Percentiles rank a stretch among this genome's conserved stretches.
Evolutionary conservation across 2,797 vertebrate genomes (phyloP).

Genomic region (Alca torda): DNA sequence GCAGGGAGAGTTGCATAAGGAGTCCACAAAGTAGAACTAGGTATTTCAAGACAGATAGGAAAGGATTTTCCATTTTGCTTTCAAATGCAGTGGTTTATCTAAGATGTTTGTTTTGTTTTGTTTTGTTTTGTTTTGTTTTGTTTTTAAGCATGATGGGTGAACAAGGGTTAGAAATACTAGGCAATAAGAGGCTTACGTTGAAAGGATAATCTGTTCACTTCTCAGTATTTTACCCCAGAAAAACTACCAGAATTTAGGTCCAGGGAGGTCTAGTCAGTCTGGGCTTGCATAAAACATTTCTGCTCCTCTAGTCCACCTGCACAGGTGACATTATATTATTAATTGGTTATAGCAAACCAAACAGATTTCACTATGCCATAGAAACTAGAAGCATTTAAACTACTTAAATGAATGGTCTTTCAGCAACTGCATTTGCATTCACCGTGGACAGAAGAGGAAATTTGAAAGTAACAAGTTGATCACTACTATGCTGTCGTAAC

Average conservation of each 20-base stretch:
- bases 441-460: neutral
- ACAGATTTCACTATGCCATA: neutral
- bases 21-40: neutral
- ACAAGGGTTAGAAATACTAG: neutral
- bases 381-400: constrained; percentile 23
- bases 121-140: neutral
- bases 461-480: neutral
- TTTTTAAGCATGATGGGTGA: neutral
- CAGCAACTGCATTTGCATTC: neutral
- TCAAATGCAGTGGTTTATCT: neutral
- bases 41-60: neutral
- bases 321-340: neutral
- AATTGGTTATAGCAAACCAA: neutral
- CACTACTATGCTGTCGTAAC: neutral
- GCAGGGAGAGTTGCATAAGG: neutral
- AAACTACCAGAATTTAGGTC: neutral
- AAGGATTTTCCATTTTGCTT: neutral
- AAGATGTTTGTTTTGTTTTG: neutral
- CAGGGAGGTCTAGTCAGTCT: neutral
- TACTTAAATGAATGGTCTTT: neutral
- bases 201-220: neutral
- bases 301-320: neutral
- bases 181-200: neutral
- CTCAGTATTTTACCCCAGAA: neutral
- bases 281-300: neutral